phyloP scores from a whole-genome alignment of 1,140 invertebrate genomes.

The Drosophila seguyi region DNA sequence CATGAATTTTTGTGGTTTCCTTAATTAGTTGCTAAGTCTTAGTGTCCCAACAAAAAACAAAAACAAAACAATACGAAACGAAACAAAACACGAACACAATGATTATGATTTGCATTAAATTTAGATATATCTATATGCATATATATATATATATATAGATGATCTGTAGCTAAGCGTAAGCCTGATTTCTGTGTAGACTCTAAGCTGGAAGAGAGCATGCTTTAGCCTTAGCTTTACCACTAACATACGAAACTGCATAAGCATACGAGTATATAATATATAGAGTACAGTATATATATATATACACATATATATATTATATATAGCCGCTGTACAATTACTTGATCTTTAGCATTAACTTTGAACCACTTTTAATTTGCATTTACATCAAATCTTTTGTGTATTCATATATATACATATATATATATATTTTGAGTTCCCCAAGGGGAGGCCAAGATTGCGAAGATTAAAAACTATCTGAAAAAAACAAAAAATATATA shows the following conservation, averaged over 20 bases:
- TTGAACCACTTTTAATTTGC: conserved; percentile 48
- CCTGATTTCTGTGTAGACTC: conserved; percentile 45
- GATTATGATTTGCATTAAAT: conserved; percentile 51
- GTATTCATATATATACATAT: conserved; percentile 16
- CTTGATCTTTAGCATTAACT: conserved; percentile 46
- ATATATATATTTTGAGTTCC: conserved; percentile 10
- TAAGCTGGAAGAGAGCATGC: conserved; percentile 43
- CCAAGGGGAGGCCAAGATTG: conserved; percentile 29
- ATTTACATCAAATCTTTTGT: conserved; percentile 55
- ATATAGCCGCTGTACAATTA: conserved; percentile 43
- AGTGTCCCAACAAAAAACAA: conserved; percentile 13
- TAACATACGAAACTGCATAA: conserved; percentile 47
- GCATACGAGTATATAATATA: conserved; percentile 40
- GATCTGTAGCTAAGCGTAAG: conserved; percentile 41
- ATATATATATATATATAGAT: conserved; percentile 48
- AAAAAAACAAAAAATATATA: conserved; percentile 17
- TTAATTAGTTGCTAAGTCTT: conserved; percentile 71
- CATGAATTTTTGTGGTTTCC: conserved; percentile 74
- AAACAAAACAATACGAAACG: conserved; percentile 1
- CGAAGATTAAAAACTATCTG: conserved; percentile 36
- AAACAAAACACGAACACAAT: conserved; percentile 19
- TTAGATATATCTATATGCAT: conserved; percentile 31
- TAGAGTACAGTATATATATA: conserved; percentile 5
- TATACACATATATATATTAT: no score
- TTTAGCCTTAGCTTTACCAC: conserved; percentile 50